These are phyloP conservation scores for Microtus oregoni DNA, from an alignment of 2,113 vertebrate genomes.

Conservation along the genomic window DNA sequence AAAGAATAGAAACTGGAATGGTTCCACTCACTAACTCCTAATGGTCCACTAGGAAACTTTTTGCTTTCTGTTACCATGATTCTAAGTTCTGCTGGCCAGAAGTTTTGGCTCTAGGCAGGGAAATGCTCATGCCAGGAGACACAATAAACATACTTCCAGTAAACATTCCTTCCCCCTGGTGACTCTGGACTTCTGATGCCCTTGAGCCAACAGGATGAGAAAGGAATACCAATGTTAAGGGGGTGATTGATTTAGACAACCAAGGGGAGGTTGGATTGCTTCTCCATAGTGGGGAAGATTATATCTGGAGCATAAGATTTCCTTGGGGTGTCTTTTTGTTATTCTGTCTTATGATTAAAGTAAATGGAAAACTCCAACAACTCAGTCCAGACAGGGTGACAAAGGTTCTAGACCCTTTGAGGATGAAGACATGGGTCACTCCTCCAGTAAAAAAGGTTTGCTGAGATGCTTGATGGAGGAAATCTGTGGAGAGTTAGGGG, in stretches of 20 bases:
- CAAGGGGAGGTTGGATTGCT: neutral
- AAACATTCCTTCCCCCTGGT: too few relatives aligned
- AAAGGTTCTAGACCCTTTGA: neutral
- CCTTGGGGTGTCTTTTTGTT: neutral
- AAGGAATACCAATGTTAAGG: neutral
- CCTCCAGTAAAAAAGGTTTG: neutral
- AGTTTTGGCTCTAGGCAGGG: neutral
- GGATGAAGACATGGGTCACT: neutral
- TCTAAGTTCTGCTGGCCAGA: neutral
- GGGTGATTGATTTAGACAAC: neutral
- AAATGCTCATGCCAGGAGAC: neutral
- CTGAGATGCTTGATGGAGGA: neutral
- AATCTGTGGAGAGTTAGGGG: neutral
- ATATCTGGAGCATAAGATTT: neutral
- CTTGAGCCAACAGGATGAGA: neutral
- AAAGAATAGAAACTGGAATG: neutral
- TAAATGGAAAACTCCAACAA: neutral
- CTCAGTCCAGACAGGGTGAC: neutral
- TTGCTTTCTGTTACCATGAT: neutral
- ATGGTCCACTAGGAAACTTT: neutral
- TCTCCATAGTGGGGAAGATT: neutral
- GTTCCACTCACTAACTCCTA: neutral
- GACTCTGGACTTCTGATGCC: neutral
- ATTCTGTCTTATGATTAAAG: neutral
- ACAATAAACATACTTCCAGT: too few relatives aligned